Percentiles rank a stretch among this genome's conserved stretches.
phyloP scores from a whole-genome alignment of 2,113 vertebrate genomes.

The Neogobius melanostomus region DNA sequence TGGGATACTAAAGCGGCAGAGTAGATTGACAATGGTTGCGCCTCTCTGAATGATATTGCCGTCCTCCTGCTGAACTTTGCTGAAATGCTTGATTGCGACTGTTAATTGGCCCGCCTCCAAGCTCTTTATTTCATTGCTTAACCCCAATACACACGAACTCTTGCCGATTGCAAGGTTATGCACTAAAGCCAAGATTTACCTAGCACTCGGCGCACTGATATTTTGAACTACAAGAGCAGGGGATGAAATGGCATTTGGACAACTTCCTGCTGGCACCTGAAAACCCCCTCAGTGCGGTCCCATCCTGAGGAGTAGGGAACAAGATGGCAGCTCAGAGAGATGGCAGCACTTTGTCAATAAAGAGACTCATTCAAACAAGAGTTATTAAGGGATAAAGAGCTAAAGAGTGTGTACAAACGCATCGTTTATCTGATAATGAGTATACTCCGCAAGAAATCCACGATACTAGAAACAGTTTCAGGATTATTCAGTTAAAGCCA shows the following conservation, averaged over 20 bases:
- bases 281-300: neutral
- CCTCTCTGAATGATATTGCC: constrained; percentile 62
- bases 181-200: constrained; percentile 39
- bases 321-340: constrained; percentile 6
- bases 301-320: constrained; percentile 2
- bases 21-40: constrained; percentile 50
- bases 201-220: constrained; percentile 18
- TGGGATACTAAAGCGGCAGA: constrained; percentile 44
- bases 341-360: constrained; percentile 27
- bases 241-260: constrained; percentile 11
- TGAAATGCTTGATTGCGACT: constrained; percentile 61
- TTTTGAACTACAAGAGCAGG: constrained; percentile 13
- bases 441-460: no score
- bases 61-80: constrained; percentile 61
- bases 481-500: no score
- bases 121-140: constrained; percentile 52
- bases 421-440: no score
- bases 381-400: no score
- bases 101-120: constrained; percentile 63
- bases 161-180: constrained; percentile 23
- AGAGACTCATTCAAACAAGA: neutral
- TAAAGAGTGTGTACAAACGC: no score
- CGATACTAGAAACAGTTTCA: no score
- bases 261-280: constrained; percentile 10
- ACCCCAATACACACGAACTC: constrained; percentile 26